These are phyloP conservation scores for Chrysemys picta DNA, from an alignment of 2,113 vertebrate species.

Conservation along the genomic window DNA sequence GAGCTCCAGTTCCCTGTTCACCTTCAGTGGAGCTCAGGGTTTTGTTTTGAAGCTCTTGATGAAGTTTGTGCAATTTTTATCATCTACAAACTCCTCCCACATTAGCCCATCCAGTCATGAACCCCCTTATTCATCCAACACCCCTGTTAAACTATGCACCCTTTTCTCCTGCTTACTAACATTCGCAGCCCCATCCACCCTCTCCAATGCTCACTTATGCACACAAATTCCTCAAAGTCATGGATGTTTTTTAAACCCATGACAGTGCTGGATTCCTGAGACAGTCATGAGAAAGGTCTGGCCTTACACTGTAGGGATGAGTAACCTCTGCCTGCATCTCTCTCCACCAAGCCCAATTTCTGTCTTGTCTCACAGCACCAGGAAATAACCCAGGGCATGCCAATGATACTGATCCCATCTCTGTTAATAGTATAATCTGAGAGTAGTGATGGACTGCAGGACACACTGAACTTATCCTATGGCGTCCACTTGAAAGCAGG, in stretches of 20 bases:
- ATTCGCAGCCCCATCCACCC: background rate
- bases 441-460: background rate
- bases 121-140: slow-evolving; percentile 2
- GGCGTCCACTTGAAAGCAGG: background rate
- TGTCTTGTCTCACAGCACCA: background rate
- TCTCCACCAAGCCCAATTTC: background rate
- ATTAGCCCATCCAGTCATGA: background rate
- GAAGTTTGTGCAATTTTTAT: slow-evolving; percentile 36
- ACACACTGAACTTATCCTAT: background rate
- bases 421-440: background rate
- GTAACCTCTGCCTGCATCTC: background rate
- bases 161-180: background rate
- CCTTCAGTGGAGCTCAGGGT: background rate
- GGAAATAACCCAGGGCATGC: background rate
- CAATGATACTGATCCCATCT: background rate
- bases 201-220: background rate
- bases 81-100: background rate
- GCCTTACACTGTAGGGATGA: background rate
- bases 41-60: background rate
- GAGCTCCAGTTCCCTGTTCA: slow-evolving; percentile 7
- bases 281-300: background rate
- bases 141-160: background rate
- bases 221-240: background rate
- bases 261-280: background rate
- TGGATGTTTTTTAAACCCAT: background rate